Base-by-base conservation (phyloP, 1,140 invertebrate species). In the Glomeris maerens region DNA sequence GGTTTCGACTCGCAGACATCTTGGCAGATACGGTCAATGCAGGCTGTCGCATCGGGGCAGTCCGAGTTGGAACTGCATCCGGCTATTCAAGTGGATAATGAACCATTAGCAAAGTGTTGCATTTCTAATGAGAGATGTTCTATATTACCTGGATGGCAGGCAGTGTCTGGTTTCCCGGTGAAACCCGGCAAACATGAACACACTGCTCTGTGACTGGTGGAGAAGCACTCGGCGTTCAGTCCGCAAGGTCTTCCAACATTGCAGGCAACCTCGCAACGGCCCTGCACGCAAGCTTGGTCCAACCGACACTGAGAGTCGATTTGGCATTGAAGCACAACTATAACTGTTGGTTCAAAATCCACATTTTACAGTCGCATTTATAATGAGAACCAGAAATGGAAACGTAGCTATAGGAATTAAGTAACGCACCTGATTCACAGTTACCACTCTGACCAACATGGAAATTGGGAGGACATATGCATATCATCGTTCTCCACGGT, bases 21-120 rank as follows among this genome's bases (percentile, higher is more conserved):
- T n/a, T 48, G 26, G 31, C 67, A 69, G 31, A 62, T 59, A 26
- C 60, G 57, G 70, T 83, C 81, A 67, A 88, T 78, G 74, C 89
- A 93, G 64, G 84, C 83, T 72, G 86, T 84, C 69, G 90, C 84
- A 70, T 82, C 80, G 54, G 85, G 78, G 73, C 89, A 93, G 71
- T 89, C 85, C 72, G 77, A 75, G 75, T 92, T 84, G 66, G 78
- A 81, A 69, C 80, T 81, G 73, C 88, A 93, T 78, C 27, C 36
- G 20, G 31, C 47, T 49, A 10, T 7, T n/a, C n/a, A n/a, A n/a
- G n/a, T n/a, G n/a, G n/a, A n/a, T n/a, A n/a, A n/a, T n/a, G n/a
- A n/a, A n/a, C n/a, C n/a, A n/a, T n/a, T n/a, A n/a, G n/a, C n/a
- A n/a, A n/a, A n/a, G n/a, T n/a, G n/a, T n/a, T n/a, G n/a, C n/a